Base-by-base conservation (phyloP, 2,113 vertebrate genomes). In the Micromys minutus region DNA sequence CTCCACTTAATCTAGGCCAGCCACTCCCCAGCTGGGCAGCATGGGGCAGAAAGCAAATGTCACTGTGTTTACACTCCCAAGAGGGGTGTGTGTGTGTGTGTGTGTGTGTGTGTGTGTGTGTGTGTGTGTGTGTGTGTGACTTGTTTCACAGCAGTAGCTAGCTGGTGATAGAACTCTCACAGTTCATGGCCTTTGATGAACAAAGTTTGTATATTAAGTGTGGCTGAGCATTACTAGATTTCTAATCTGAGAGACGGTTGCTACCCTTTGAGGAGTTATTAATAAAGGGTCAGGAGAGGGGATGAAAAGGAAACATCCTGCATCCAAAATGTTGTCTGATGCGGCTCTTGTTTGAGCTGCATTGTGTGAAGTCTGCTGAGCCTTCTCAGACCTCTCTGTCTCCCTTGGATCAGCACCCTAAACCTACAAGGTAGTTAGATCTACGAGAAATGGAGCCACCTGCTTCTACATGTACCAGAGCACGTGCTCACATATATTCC, bases 131-230 rank as follows among this genome's bases (percentile, higher is more conserved):
- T 63, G 61, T 29, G 61, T 63, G 22, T 13, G 39, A 12, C 59
- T 90, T 96, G 67, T 89, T 83, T 74, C 29, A 21, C 55, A 61
- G 72, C 72, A 50, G 22, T 63, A 84, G 69, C 77, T 92, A 39
- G 34, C 42, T 45, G 67, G 39, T n/a, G 74, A 67, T 4, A 15
- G 45, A 47, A 45, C 15, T 85, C 65, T 94, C 29, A 61, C 31
- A 39, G 13, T 31, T 71, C 0, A 72, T 34, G 16, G 52, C n/a
- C n/a, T 83, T 76, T 61, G 55, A 72, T 69, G 45, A 63, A 31
- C 83, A 39, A 39, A 80, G 45, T 34, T n/a, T 75, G 3, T 75
- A 5, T 59, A 19, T 22, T 45, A 69, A 19, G 24, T 47, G 34
- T 91, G 34, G 52, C 29, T 71, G 61, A 87, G 22, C 61, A 26